Base-by-base conservation (phyloP, 2,888 invertebrate species). In the Orthosia gothica region DNA sequence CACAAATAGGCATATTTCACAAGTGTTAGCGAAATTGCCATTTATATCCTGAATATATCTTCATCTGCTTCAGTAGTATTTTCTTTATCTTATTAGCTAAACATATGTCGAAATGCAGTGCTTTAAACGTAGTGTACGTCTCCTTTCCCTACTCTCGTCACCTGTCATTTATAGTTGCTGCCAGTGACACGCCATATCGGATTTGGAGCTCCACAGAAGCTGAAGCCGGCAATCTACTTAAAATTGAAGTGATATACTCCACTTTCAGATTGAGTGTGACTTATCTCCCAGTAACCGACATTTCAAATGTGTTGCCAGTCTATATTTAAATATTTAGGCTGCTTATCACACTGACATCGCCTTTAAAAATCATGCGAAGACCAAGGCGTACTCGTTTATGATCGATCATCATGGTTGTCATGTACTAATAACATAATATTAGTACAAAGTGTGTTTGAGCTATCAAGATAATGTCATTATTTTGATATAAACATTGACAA, bases 391-490 rank as follows among this genome's bases (percentile, higher is more conserved):
- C 40, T 55, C 40, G n/a, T n/a, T 45, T 45, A 65, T 58, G 67
- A 82, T 82, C 58, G 55, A 70, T 70, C 81, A 59, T 49, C 61
- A 55, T 18, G 32, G 7, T 32, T 64, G 69, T 55, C 55, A 76
- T 64, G 59, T 55, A 61, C 50, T 63, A 47, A 66, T 67, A 62
- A 63, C 54, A 64, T 49, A 63, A 67, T 64, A 52, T 40, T 40
- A 2, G 11, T 62, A 63, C 54, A 70, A 62, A 63, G 45, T 67
- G 32, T 65, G 40, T 70, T 62, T 12, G 23, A 70, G n/a, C 13
- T 59, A 67, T 82, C 76, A 66, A 55, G 82, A 76, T 79, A 82
- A 64, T 59, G 76, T 59, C 62, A 23, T 61, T 49, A 55, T 63
- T 55, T 57, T 67, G 64, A 67, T 63, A 58, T 47, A 47, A 40